A percentile compares a stretch with the other conserved stretches of the same genome.
phyloP scores from a whole-genome alignment of 2,797 vertebrate species.

The Falco berigora region DNA sequence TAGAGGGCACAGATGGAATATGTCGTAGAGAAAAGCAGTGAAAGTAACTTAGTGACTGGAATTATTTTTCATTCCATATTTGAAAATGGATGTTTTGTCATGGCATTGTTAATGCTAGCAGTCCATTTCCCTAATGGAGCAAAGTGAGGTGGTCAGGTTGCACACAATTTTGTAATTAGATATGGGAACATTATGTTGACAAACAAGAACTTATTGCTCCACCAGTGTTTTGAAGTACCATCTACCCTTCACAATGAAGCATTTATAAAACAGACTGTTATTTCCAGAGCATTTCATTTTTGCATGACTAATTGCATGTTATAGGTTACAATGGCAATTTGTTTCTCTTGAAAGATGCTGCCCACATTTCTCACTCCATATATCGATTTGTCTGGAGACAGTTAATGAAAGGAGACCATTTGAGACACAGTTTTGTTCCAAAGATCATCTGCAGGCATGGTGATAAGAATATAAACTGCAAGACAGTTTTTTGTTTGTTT shows the following conservation, averaged over 20 bases:
- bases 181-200: slow-evolving; percentile 42
- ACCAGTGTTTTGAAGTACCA: slow-evolving; percentile 4
- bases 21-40: not conserved
- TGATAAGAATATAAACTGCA: not conserved
- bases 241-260: not conserved
- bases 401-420: not conserved
- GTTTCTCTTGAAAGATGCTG: not conserved
- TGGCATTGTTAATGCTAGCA: not conserved
- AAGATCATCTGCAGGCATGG: not conserved
- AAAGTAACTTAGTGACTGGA: not conserved
- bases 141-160: slow-evolving; percentile 16
- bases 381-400: not conserved
- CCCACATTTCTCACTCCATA: not conserved
- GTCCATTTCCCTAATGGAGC: slow-evolving; percentile 26
- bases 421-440: not conserved
- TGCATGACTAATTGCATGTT: slow-evolving; percentile 30
- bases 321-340: not conserved
- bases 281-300: slow-evolving; percentile 25
- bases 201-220: slow-evolving; percentile 21
- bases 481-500: not conserved
- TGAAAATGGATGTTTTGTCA: not conserved
- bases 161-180: slow-evolving; percentile 15
- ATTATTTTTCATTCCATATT: not conserved
- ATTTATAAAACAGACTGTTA: not conserved
- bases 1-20: not conserved